Evolutionary conservation across 2,888 invertebrate genomes (phyloP).

Genomic region (Tachina fera): DNA sequence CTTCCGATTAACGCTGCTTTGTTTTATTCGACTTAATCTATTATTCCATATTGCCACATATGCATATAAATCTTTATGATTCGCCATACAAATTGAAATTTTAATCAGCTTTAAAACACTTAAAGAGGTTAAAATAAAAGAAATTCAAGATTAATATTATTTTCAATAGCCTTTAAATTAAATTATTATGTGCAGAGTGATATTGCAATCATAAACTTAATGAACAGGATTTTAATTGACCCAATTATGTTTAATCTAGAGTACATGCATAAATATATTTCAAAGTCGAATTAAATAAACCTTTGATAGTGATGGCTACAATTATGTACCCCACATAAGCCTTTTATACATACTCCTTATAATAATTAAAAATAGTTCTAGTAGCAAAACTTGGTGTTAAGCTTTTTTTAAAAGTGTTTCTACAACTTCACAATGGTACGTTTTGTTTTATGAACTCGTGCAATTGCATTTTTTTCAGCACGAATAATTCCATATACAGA

Average conservation of each 20-base stretch:
- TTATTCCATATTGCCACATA: too few species aligned
- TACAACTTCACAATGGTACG: not conserved
- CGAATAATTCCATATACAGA: too few species aligned
- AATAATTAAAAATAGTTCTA: not conserved
- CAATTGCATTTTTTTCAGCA: too few species aligned
- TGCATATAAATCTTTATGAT: too few species aligned
- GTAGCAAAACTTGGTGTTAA: not conserved
- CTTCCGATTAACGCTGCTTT: too few species aligned
- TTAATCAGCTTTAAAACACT: not conserved
- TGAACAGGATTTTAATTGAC: slow-evolving; percentile 67
- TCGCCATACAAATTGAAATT: not conserved
- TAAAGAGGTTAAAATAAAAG: not conserved
- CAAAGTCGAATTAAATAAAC: slow-evolving; percentile 10
- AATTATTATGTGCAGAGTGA: slow-evolving; percentile 52
- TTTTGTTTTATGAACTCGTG: not conserved
- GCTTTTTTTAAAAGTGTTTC: not conserved
- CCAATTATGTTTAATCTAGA: slow-evolving; percentile 61
- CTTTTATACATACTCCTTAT: slow-evolving; percentile 12
- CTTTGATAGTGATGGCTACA: not conserved
- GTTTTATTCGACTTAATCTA: too few species aligned
- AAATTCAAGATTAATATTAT: slow-evolving; percentile 3
- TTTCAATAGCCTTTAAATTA: slow-evolving; percentile 49
- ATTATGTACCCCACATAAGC: not conserved
- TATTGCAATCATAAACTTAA: slow-evolving; percentile 38
- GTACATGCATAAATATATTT: slow-evolving; percentile 47